Evolutionary conservation across 2,888 invertebrate genomes (phyloP).

Genomic region (Brachypterus glaber): DNA sequence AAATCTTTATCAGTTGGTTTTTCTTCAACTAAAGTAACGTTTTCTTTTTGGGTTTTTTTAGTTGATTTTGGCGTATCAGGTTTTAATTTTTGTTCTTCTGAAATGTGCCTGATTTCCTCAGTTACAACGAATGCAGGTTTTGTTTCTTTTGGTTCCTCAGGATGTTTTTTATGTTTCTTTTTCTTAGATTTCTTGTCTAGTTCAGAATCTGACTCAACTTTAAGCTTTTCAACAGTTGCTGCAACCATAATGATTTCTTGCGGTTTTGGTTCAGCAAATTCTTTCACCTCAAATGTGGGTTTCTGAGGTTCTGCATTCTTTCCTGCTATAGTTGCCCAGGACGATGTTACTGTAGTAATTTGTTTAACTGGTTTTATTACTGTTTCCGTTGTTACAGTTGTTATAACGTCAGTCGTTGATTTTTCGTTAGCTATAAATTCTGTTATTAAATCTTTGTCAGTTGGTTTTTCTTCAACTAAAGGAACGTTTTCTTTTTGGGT

Average conservation of each 20-base stretch:
- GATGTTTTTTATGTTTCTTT: constrained; percentile 13
- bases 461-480: too few species aligned
- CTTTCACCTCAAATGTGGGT: constrained; percentile 4
- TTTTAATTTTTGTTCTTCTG: constrained; percentile 10
- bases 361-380: not conserved
- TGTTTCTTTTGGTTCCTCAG: not conserved
- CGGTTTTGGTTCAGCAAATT: constrained; percentile 6
- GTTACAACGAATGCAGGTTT: constrained; percentile 18
- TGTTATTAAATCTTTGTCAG: not conserved
- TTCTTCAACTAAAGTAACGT: too few species aligned
- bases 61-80: not conserved
- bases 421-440: not conserved
- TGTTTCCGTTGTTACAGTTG: not conserved
- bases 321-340: constrained; percentile 16
- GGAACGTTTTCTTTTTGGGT: not conserved
- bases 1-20: too few species aligned
- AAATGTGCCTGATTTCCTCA: constrained; percentile 18
- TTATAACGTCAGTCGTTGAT: not conserved
- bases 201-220: constrained; percentile 12
- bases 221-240: constrained; percentile 9
- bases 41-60: constrained; percentile 1
- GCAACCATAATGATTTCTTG: not conserved
- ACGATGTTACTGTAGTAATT: constrained; percentile 7
- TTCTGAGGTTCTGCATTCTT: not conserved
- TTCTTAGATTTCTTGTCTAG: constrained; percentile 17